Base-by-base conservation (phyloP, 2,113 vertebrate genomes). In the Brachyhypopomus occidentalis region DNA sequence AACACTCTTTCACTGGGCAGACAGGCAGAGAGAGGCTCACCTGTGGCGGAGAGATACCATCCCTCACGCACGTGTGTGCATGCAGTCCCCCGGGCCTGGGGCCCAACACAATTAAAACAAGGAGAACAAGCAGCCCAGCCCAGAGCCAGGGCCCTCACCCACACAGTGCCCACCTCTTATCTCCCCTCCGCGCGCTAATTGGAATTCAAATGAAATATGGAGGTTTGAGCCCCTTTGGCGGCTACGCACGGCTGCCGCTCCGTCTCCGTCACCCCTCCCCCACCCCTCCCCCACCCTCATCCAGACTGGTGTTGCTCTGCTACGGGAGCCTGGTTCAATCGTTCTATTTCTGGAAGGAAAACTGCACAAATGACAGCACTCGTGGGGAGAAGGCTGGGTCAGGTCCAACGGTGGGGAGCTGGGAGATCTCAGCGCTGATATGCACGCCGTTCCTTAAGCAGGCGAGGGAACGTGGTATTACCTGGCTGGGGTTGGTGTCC, bases 91-190 rank as follows among this genome's bases (percentile, higher is more conserved):
- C 71, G 87, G 90, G 89, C 90, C 87, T 82, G 80, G 9, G 84
- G 80, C 77, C 89, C 87, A 91, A 88, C 89, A 91, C 90, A 91
- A 91, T 93, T 92, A 91, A 87, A 87, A 89, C 88, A 88, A 89
- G 85, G 72, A 77, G 86, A 87, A 78, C 84, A 84, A 84, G 86
- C 85, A 87, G 87, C 88, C 73, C 72, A 60, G 83, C 80, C 80
- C 82, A 79, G 84, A 67, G 78, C 86, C 20, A 69, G 36, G 4
- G 36, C 52, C 62, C 87, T 88, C 83, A 88, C 58, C 82, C 75
- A 74, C 45, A 81, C 64, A 76, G 56, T 74, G 69, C 34, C 86
- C 84, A 82, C 64, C 48, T 34, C 77, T 79, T 88, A 86, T 75
- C 82, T 88, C 78, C 82, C 77, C 86, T 88, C 84, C 55, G 38